A percentile compares a stretch with the other conserved stretches of the same genome.
phyloP scores from a whole-genome alignment of 2,797 vertebrate species.

The Cottoperca gobio region DNA sequence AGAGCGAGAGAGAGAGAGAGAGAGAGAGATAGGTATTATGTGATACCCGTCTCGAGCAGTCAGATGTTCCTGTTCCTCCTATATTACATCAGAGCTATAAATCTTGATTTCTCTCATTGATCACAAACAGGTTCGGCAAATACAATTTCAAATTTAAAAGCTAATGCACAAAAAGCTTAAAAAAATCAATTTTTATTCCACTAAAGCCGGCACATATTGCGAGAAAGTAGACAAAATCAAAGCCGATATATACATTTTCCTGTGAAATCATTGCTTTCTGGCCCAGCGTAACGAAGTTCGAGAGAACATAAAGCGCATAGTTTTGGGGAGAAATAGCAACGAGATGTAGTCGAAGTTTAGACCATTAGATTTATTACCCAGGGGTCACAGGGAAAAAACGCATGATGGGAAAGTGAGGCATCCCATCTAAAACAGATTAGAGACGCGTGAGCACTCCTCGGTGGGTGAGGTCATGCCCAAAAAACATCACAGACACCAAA shows the following conservation, averaged over 20 bases:
- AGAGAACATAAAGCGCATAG: slow-evolving; percentile 82
- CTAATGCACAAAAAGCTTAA: slow-evolving; percentile 90
- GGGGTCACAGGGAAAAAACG: slow-evolving; percentile 75
- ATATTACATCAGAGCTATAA: slow-evolving; percentile 86
- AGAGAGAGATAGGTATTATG: slow-evolving; percentile 31
- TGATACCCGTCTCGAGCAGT: slow-evolving; percentile 40
- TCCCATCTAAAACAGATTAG: slow-evolving; percentile 87
- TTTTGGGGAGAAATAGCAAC: slow-evolving; percentile 69
- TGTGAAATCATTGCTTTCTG: slow-evolving; percentile 84
- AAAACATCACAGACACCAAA: slow-evolving; percentile 66
- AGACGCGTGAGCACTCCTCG: slow-evolving; percentile 76
- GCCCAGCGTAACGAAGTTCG: slow-evolving; percentile 82
- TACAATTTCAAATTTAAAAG: slow-evolving; percentile 88
- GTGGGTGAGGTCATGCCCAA: slow-evolving; percentile 82
- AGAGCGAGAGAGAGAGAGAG: slow-evolving; percentile 19
- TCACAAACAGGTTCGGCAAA: slow-evolving; percentile 87
- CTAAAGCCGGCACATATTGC: slow-evolving; percentile 84
- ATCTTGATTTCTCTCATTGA: slow-evolving; percentile 87
- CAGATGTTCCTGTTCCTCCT: slow-evolving; percentile 64
- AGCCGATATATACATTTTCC: slow-evolving; percentile 88
- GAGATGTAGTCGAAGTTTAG: slow-evolving; percentile 84
- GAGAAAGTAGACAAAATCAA: slow-evolving; percentile 88
- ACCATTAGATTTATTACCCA: slow-evolving; percentile 87
- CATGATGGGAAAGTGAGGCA: slow-evolving; percentile 81
- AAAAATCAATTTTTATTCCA: slow-evolving; percentile 90